Evolutionary conservation across 2,888 invertebrate genomes (phyloP).

Genomic region (Trichopoda pennipes): DNA sequence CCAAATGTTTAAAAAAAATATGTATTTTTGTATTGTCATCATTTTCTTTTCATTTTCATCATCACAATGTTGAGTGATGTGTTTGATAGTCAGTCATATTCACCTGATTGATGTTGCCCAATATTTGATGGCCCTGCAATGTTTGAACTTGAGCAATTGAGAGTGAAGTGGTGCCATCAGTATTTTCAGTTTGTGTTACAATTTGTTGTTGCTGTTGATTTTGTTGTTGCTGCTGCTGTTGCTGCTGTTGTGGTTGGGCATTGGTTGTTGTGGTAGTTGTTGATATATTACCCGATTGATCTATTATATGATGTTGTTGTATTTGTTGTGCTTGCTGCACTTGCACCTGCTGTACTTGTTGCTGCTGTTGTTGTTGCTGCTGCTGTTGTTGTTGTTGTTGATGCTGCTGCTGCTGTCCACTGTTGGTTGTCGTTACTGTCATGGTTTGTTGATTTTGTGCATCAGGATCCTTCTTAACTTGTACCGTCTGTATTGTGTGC

Average conservation of each 20-base stretch:
- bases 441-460: conserved; percentile 75
- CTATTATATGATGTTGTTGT: conserved; percentile 80
- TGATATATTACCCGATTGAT: conserved; percentile 80
- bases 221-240: conserved; percentile 69
- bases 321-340: conserved; percentile 73
- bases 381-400: conserved; percentile 44
- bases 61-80: conserved; percentile 76
- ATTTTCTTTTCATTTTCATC: conserved; percentile 12
- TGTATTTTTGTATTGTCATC: too few relatives aligned
- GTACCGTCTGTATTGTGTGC: conserved; percentile 79
- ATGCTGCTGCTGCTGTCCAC: conserved; percentile 73
- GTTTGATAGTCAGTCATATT: conserved; percentile 80
- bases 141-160: conserved; percentile 81
- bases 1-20: conserved; percentile 1
- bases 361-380: conserved; percentile 74
- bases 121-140: conserved; percentile 80
- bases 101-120: conserved; percentile 81
- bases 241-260: conserved; percentile 67
- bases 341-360: conserved; percentile 76
- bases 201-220: conserved; percentile 75
- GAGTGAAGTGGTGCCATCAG: conserved; percentile 80
- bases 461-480: conserved; percentile 81
- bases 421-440: conserved; percentile 66
- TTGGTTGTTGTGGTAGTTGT: conserved; percentile 71
- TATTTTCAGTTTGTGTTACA: conserved; percentile 80